phyloP scores from a whole-genome alignment of 2,888 invertebrate genomes.

The Amblyteles armatorius region DNA sequence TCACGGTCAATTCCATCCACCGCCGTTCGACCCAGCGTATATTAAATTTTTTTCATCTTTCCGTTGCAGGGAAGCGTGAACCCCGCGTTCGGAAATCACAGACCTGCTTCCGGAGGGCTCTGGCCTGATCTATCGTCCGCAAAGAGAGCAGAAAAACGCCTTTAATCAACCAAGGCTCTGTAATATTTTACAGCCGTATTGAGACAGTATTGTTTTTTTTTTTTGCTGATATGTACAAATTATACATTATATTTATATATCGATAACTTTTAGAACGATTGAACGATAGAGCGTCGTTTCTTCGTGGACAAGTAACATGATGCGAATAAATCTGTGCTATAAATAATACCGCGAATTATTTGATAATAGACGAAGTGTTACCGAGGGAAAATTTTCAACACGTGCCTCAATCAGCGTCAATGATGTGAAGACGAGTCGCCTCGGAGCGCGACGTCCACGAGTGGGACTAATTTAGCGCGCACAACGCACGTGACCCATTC shows the following conservation, averaged over 20 bases:
- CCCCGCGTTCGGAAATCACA: conserved; percentile 28
- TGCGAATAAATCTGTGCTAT: conserved; percentile 11
- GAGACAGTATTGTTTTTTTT: background rate
- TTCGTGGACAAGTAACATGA: background rate
- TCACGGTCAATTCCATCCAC: conserved; percentile 1
- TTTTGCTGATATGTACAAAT: background rate
- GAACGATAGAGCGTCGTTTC: background rate
- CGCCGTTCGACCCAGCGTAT: background rate
- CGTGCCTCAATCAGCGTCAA: conserved; percentile 75
- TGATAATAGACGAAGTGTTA: conserved; percentile 40
- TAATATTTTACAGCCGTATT: background rate
- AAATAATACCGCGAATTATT: conserved; percentile 24
- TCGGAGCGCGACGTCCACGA: conserved; percentile 46
- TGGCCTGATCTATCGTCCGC: conserved; percentile 1
- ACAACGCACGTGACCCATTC: conserved; percentile 70
- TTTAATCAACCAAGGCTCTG: background rate
- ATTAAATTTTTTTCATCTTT: background rate
- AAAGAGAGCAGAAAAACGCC: background rate
- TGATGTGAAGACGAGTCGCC: conserved; percentile 71
- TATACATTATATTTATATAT: background rate
- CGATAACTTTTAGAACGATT: background rate
- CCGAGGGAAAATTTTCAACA: conserved; percentile 14
- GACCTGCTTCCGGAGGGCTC: background rate
- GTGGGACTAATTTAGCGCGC: conserved; percentile 69
- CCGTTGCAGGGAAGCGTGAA: conserved; percentile 30